Percentiles rank a stretch among this genome's conserved stretches.
These are phyloP conservation scores for Sturmia bella DNA, from an alignment of 2,888 invertebrate species.

Conservation along the genomic window DNA sequence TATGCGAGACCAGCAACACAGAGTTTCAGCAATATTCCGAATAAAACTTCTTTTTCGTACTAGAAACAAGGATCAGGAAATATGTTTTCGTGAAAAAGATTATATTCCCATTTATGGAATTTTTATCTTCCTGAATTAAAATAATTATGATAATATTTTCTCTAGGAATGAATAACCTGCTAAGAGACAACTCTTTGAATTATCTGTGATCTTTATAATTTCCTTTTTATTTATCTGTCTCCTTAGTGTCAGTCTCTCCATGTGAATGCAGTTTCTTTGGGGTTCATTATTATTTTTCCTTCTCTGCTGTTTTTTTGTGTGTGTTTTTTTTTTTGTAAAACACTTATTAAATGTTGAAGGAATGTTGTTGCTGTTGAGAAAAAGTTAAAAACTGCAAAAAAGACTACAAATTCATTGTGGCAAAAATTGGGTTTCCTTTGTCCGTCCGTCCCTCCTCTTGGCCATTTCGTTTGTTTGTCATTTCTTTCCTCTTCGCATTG, in stretches of 20 bases:
- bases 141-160: no score
- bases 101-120: no score
- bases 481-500: not conserved
- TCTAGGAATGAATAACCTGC: no score
- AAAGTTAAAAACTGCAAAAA: not conserved
- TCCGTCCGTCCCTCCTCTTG: slow-evolving; percentile 34
- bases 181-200: not conserved
- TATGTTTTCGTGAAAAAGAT: no score
- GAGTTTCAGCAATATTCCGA: no score
- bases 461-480: slow-evolving; percentile 16
- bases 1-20: no score
- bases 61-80: no score
- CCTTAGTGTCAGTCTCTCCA: slow-evolving; percentile 54
- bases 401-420: slow-evolving; percentile 49
- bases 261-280: slow-evolving; percentile 50
- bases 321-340: not conserved
- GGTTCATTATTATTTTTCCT: not conserved
- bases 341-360: slow-evolving; percentile 36
- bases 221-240: slow-evolving; percentile 54
- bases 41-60: no score
- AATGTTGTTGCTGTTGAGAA: slow-evolving; percentile 4
- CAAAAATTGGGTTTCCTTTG: slow-evolving; percentile 66
- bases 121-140: no score
- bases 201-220: not conserved
- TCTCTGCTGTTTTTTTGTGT: not conserved